Evolutionary conservation across 2,797 vertebrate species (phyloP), one percentile per base, ranked within the genome.

Genomic region (Clarias fuscus): DNA sequence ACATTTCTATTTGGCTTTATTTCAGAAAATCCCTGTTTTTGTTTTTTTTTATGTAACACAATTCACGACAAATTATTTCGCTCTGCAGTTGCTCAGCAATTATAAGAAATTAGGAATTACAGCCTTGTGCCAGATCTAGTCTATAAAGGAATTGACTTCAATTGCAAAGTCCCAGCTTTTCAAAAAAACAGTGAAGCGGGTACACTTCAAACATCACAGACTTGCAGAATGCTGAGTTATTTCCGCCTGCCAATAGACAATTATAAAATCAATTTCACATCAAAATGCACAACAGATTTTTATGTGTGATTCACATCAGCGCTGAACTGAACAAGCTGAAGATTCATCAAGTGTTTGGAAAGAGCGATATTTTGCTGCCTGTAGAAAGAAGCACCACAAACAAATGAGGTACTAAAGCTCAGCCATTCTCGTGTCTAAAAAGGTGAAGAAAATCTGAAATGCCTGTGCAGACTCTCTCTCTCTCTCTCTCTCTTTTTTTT

Each of bases 181-280:
- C 18, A 22, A n/a, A 43, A 80, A 43, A 80, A 40, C 72, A 83
- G 67, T 37, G 48, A 83, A 48, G 33, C 59, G 43, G 24, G 27
- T 75, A 64, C 40, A 37, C 58, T 48, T 48, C 77, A 79, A 40
- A 67, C 37, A 43, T 37, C 62, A 68, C 59, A 61, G 20, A 84
- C 58, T 76, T 40, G 53, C 53, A 33, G 53, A 53, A 65, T 73
- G 70, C 30, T 59, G 40, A 7, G 7, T 64, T 27, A 76, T 77
- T 76, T 43, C 43, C 7, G 67, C 37, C 62, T 83, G 85, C 33
- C 68, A 68, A 82, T 33, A 40, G 68, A 62, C 48, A 84, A 87
- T 87, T 72, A 84, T 61, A 18, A 58, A 84, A 87, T 87, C 86
- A 71, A 87, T 81, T 75, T 64, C 11, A 7, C 82, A 84, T 81